Conservation (phyloP, 2,113 vertebrate genomes). For the Drymodes brunneopygia region DNA sequence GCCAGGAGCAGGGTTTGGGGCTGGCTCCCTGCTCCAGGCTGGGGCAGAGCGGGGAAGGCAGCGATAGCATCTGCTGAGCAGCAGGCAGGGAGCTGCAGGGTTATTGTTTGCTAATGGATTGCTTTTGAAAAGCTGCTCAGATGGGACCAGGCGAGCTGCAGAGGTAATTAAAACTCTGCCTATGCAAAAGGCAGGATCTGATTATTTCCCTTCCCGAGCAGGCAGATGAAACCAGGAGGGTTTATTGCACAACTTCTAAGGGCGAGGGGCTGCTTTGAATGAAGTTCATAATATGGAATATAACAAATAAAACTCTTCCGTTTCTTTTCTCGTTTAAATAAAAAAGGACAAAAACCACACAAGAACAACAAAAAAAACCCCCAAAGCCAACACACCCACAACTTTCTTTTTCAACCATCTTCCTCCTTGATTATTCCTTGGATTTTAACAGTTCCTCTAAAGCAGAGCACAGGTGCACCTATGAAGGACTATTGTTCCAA, state of each 20-base stretch:
- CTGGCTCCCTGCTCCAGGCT: not conserved
- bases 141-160: slow-evolving; percentile 54
- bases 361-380: not conserved
- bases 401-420: not conserved
- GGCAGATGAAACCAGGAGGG: slow-evolving; percentile 49
- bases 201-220: slow-evolving; percentile 48
- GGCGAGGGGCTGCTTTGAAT: not conserved
- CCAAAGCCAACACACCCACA: not conserved
- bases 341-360: not conserved
- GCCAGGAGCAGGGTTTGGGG: not conserved
- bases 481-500: not conserved
- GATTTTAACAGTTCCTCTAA: not conserved
- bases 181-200: slow-evolving; percentile 65
- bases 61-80: not conserved
- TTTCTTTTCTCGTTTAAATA: not conserved
- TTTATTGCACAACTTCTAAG: slow-evolving; percentile 45
- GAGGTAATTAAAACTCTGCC: slow-evolving; percentile 71
- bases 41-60: not conserved
- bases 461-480: not conserved
- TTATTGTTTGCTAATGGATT: slow-evolving; percentile 67
- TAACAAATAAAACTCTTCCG: not conserved
- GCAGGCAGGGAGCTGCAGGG: slow-evolving; percentile 4
- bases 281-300: not conserved
- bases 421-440: not conserved
- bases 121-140: slow-evolving; percentile 61